Evolutionary conservation across 2,113 vertebrate genomes (phyloP).

Genomic region (Himantopus leucocephalus): DNA sequence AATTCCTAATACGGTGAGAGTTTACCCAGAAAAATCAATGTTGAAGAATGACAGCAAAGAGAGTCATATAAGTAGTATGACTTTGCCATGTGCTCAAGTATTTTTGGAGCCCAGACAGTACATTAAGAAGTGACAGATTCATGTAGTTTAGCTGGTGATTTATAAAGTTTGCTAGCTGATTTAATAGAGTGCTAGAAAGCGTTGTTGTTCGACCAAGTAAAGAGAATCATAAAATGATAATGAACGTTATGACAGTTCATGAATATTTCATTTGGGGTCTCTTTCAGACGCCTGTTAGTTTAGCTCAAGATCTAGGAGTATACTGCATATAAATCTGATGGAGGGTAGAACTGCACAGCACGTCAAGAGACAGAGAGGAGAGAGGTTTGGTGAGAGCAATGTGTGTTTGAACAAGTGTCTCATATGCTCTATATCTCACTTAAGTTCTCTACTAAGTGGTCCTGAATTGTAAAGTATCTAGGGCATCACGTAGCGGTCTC

Average conservation of each 20-base stretch:
- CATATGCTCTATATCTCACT: not conserved
- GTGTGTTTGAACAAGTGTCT: not conserved
- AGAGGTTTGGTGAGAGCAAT: not conserved
- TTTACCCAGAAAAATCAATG: conserved; percentile 41
- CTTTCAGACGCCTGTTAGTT: conserved; percentile 60
- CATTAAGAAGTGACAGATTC: conserved; percentile 61
- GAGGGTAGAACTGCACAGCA: not conserved
- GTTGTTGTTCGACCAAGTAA: conserved; percentile 76
- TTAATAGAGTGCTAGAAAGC: conserved; percentile 72
- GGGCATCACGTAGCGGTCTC: not conserved
- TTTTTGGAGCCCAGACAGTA: conserved; percentile 37
- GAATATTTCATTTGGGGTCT: conserved; percentile 76
- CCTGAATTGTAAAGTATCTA: not conserved
- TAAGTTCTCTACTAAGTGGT: not conserved
- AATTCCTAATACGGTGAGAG: not conserved
- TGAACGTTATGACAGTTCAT: conserved; percentile 76
- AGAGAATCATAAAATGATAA: conserved; percentile 78
- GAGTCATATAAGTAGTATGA: not conserved
- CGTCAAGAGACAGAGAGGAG: not conserved
- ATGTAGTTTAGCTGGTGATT: conserved; percentile 67
- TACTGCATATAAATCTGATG: conserved; percentile 53
- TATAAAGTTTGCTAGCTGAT: conserved; percentile 72
- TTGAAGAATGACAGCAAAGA: not conserved
- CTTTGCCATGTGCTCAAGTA: conserved; percentile 36
- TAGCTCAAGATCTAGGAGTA: conserved; percentile 64